Base-by-base conservation (phyloP, 2,797 vertebrate genomes). In the Chelonia mydas region DNA sequence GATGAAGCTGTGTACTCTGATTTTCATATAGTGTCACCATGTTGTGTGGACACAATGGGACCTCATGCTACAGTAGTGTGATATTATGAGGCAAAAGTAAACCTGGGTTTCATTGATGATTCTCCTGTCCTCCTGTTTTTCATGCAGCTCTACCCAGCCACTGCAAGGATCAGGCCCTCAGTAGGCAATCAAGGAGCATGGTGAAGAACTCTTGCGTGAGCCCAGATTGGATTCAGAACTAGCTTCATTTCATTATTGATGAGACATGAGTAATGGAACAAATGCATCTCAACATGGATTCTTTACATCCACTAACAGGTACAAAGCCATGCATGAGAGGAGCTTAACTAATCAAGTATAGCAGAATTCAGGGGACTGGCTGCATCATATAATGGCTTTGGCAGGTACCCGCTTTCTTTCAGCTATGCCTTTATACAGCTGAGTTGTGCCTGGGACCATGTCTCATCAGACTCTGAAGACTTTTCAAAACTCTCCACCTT, bases 381-480 rank as follows among this genome's bases (percentile, higher is more conserved):
- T 57, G 72, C 4, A 49, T 50, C 54, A 55, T 19, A 61, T 88
- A 50, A 87, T n/a, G 53, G 13, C 74, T 85, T 94, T 89, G 53
- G 54, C 37, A 86, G 47, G 33, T 86, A 79, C 45, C 47, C 11
- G 7, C 87, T 91, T 87, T 88, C 82, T 90, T 88, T 21, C 23
- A 53, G 25, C 81, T 57, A 31, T 59, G 31, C 6, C 41, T 92
- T 54, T 83, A 53, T 84, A 28, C 82, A 84, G 11, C 74, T 85
- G 45, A 86, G 61, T 47, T 23, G 50, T 31, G 77, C 51, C 27
- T 74, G 12, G 81, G 49, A 28, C n/a, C 49, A 6, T n/a, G 50
- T 86, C 51, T 96, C 81, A 5, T 91, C 86, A 90, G 7, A 5
- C 15, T 41, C 65, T 61, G 59, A 90, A 87, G 78, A 84, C 4